Evolutionary conservation across 2,888 invertebrate genomes (phyloP).

Genomic region (Fragum fragum): DNA sequence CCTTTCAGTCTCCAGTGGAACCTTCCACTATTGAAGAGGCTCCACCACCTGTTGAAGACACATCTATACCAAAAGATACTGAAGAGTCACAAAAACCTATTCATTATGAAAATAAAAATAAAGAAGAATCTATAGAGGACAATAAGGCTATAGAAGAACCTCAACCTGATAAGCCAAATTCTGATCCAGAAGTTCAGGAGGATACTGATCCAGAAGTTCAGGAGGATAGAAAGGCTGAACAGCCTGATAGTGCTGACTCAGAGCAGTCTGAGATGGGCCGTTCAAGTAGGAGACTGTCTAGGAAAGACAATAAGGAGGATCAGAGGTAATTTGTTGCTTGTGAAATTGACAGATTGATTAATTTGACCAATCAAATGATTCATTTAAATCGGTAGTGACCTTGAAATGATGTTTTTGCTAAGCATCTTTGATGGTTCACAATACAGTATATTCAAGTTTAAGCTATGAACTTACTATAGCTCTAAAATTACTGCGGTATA

Average conservation of each 20-base stretch:
- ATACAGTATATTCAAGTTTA: no score
- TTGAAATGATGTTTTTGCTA: no score
- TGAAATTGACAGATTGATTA: no score
- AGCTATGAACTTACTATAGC: no score
- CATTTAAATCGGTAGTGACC: no score
- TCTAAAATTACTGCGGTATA: no score
- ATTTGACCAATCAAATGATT: no score
- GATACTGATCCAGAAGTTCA: not conserved
- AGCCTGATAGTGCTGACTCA: not conserved
- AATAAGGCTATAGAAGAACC: not conserved
- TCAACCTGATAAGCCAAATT: not conserved
- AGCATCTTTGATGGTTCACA: no score
- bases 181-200: not conserved
- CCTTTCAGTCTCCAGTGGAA: not conserved
- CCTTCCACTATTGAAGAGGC: not conserved
- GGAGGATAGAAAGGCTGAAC: not conserved
- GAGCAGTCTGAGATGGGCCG: conserved; percentile 15
- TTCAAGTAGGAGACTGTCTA: conserved; percentile 28
- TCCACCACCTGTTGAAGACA: not conserved
- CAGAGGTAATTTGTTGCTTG: not conserved
- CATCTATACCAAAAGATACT: not conserved
- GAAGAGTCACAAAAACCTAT: not conserved
- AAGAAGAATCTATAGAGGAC: not conserved
- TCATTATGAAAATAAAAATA: not conserved
- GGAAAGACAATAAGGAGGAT: not conserved